phyloP scores from a whole-genome alignment of 2,797 vertebrate genomes.

The Emys orbicularis region DNA sequence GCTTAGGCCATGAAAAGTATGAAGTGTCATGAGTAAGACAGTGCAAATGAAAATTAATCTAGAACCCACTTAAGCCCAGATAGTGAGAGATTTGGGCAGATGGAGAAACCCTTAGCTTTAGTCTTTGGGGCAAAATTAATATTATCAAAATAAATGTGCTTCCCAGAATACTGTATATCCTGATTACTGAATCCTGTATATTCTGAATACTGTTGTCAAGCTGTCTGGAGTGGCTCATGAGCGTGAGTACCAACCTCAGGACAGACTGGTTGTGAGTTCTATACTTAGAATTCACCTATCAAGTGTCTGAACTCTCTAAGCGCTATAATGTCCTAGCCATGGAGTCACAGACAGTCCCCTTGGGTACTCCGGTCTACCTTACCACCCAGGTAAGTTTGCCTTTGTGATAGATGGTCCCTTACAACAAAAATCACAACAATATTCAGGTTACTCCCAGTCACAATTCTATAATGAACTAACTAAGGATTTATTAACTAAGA shows the following conservation, averaged over 20 bases:
- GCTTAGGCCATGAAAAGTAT: neutral
- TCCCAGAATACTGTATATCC: neutral
- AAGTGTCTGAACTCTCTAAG: neutral
- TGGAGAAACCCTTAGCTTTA: neutral
- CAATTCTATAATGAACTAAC: neutral
- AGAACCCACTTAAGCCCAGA: neutral
- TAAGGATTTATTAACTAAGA: neutral
- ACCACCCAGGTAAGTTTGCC: neutral
- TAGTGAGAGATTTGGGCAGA: neutral
- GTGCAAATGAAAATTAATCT: neutral
- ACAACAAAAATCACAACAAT: neutral
- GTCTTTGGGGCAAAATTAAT: neutral
- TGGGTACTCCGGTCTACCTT: neutral
- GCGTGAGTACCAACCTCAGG: neutral
- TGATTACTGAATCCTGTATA: neutral
- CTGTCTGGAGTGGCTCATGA: neutral
- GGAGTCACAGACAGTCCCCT: neutral
- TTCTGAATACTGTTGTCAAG: neutral
- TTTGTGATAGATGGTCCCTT: neutral
- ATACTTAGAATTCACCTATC: neutral
- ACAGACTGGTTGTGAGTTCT: neutral
- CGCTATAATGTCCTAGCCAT: neutral
- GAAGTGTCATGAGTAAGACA: neutral
- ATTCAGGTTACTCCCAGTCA: neutral
- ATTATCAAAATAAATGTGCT: neutral